These are phyloP conservation scores for Coptotermes formosanus DNA, from an alignment of 1,140 invertebrate genomes.

Conservation along the genomic window DNA sequence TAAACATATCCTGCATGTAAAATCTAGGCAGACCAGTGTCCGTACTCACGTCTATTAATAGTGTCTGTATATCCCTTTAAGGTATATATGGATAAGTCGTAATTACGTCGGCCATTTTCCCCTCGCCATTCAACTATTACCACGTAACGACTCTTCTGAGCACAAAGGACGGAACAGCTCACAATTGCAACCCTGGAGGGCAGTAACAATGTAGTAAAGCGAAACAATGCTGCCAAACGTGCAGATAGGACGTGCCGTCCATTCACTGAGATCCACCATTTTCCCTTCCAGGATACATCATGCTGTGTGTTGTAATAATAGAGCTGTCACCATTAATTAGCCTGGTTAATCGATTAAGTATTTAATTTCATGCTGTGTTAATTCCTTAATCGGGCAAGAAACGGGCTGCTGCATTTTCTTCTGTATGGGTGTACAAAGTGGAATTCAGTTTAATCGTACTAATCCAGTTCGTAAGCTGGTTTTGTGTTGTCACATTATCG, in stretches of 20 bases:
- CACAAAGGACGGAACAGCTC: background rate
- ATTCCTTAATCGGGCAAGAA: too few relatives aligned
- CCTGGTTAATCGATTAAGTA: background rate
- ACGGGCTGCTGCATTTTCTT: too few relatives aligned
- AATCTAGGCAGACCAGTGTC: too few relatives aligned
- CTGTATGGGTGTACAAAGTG: too few relatives aligned
- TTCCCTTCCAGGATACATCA: background rate
- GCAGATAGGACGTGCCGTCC: background rate
- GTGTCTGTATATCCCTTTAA: too few relatives aligned
- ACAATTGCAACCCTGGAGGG: background rate
- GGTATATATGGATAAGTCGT: background rate
- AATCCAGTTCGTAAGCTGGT: too few relatives aligned
- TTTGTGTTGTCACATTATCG: too few relatives aligned
- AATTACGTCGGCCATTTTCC: background rate
- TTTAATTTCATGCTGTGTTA: too few relatives aligned
- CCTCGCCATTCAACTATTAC: background rate
- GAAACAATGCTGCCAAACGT: background rate
- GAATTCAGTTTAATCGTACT: too few relatives aligned
- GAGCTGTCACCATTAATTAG: background rate
- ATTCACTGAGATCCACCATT: background rate
- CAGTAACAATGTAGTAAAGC: constrained; percentile 16
- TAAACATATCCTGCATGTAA: too few relatives aligned
- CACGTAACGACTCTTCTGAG: background rate
- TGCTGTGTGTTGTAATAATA: background rate
- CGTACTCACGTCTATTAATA: too few relatives aligned